Base-by-base conservation (phyloP, 2,888 invertebrate genomes). In the Drosophila emarginata region DNA sequence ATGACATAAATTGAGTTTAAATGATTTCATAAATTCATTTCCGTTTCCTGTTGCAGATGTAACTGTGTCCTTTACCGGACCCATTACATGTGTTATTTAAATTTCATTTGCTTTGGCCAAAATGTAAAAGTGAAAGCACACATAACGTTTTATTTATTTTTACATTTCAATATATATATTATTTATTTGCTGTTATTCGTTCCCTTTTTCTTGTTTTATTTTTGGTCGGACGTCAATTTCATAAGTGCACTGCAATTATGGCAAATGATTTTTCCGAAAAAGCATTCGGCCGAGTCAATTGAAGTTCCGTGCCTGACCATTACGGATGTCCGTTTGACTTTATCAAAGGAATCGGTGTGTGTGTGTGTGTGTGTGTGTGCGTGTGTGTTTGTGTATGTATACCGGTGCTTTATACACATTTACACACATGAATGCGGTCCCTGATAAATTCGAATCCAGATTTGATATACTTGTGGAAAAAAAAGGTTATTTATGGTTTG, bases 1-100 rank as follows among this genome's bases (percentile, higher is more conserved):
- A 76, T 57, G 59, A 63, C 59, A 73, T 62, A 84, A 87, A 84
- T 84, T 87, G 77, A 72, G 76, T 83, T 86, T 76, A 86, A 83
- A 86, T 72, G 77, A 85, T 85, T 87, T 79, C 74, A 85, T 87
- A 87, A 85, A 85, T 79, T 82, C 79, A 85, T 85, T 87, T 85
- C 84, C 84, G 80, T 72, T 85, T 87, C 80, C 87, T 66, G 65
- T 39, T 21, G 39, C 26, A 54, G 15, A 18, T 15, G 28, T 18
- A 6, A 26, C 50, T 52, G 45, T 61, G 60, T 57, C 26, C 45
- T 72, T 52, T 56, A 52, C 40, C 21, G 4, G 12, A 45, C 45
- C 45, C 45, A 45, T 14, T 45, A 9, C 45, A 45, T 45, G 21
- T 45, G 64, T 61, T 70, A 67, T 75, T 81, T 65, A 72, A 58